Evolutionary conservation across 2,797 vertebrate genomes (phyloP).

Genomic region (Neopelma chrysocephalum): DNA sequence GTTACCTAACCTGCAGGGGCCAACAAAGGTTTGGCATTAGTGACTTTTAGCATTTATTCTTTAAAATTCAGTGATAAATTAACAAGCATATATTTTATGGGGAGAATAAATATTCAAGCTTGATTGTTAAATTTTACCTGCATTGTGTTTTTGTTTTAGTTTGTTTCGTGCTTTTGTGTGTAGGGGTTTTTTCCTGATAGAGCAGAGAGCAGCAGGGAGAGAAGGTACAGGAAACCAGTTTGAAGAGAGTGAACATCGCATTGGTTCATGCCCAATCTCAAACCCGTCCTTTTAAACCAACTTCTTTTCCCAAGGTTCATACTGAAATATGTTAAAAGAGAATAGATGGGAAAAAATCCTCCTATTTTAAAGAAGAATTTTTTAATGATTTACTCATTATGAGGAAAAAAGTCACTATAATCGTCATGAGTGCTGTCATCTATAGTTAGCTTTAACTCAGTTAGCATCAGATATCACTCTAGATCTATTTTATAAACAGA

Average conservation of each 20-base stretch:
- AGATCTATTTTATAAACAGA: not conserved
- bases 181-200: not conserved
- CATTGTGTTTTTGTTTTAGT: not conserved
- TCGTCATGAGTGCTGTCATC: not conserved
- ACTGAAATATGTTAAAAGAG: not conserved
- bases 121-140: not conserved
- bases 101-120: not conserved
- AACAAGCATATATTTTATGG: not conserved
- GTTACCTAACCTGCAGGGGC: not conserved
- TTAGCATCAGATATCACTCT: not conserved
- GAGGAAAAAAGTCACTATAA: not conserved
- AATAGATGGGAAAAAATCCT: accelerated
- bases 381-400: not conserved
- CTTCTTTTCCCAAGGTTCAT: not conserved
- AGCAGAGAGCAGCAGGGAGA: not conserved
- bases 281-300: not conserved
- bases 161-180: not conserved
- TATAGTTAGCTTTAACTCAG: not conserved
- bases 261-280: not conserved
- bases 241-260: not conserved
- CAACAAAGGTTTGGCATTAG: not conserved
- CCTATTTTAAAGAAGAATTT: not conserved
- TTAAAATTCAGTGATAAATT: not conserved
- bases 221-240: not conserved
- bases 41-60: not conserved